A percentile compares a stretch with the other conserved stretches of the same genome.
Conservation (phyloP, 2,113 vertebrate species). For the Notarius lentiginosus region DNA sequence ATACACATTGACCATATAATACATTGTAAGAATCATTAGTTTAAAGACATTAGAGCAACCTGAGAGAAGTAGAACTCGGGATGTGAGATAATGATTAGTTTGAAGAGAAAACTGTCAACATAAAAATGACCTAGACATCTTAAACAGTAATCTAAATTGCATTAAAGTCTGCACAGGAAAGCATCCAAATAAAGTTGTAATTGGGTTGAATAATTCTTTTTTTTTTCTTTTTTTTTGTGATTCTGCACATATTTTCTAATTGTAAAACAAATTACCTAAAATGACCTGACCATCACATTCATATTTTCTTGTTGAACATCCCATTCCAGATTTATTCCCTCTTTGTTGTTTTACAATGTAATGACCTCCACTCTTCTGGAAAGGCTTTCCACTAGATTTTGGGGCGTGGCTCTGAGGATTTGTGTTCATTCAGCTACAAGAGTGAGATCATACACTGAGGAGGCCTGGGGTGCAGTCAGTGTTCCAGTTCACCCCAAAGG, state of each 20-base stretch:
- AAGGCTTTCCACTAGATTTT: neutral
- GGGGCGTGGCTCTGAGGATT: neutral
- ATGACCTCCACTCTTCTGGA: neutral
- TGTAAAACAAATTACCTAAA: neutral
- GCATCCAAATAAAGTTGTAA: neutral
- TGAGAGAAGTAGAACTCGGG: conserved; percentile 46
- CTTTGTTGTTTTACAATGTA: neutral
- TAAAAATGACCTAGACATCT: neutral
- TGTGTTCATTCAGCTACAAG: neutral
- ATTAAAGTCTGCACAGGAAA: neutral
- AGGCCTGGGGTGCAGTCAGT: too few relatives aligned
- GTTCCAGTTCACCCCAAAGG: neutral
- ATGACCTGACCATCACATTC: neutral
- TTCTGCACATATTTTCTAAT: neutral
- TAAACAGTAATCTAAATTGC: neutral
- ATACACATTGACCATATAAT: neutral
- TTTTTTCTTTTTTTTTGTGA: neutral
- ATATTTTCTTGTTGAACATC: neutral
- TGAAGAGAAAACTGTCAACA: neutral
- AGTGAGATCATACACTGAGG: neutral
- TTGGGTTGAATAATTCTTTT: too few relatives aligned
- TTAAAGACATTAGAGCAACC: conserved; percentile 59
- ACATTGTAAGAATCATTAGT: conserved; percentile 31
- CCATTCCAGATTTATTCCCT: neutral
- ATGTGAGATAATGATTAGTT: neutral